Conservation (phyloP, 2,797 vertebrate genomes). For the Mormyrops attenuatus region DNA sequence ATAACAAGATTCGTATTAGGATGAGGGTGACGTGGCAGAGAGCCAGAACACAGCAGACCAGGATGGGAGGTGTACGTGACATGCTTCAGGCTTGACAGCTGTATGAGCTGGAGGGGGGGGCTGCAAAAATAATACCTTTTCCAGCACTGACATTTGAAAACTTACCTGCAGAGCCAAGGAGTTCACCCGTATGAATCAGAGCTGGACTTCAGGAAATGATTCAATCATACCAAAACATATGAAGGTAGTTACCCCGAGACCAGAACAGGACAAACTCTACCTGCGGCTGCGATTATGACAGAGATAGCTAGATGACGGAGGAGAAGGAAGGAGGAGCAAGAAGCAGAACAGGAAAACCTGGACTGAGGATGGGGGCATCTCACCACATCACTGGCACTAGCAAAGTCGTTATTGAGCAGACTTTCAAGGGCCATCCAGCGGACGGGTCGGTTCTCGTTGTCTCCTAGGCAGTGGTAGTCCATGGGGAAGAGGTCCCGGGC, state of each 20-base stretch:
- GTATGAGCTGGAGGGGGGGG: neutral
- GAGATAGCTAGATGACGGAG: neutral
- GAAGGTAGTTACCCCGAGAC: neutral
- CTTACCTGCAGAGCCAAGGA: neutral
- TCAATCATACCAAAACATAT: neutral
- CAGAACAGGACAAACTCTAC: neutral
- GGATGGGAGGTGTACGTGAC: neutral
- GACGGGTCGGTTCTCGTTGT: slow-evolving; percentile 95
- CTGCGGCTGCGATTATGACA: neutral
- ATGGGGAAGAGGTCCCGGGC: slow-evolving; percentile 95
- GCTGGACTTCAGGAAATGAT: neutral
- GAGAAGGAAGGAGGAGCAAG: neutral
- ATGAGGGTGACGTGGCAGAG: neutral
- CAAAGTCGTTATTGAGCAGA: slow-evolving; percentile 94
- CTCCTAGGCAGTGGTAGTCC: slow-evolving; percentile 98
- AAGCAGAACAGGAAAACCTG: neutral
- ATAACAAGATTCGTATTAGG: neutral
- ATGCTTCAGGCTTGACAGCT: neutral
- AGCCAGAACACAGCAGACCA: neutral
- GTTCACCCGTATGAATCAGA: neutral
- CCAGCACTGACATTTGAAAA: neutral
- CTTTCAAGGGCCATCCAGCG: slow-evolving; percentile 99
- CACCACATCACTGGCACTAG: slow-evolving; percentile 97
- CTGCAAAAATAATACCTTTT: neutral
- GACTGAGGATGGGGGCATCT: slow-evolving; percentile 38